Base-by-base conservation (phyloP, 2,888 invertebrate species). In the Eumacrocentrus americanus region DNA sequence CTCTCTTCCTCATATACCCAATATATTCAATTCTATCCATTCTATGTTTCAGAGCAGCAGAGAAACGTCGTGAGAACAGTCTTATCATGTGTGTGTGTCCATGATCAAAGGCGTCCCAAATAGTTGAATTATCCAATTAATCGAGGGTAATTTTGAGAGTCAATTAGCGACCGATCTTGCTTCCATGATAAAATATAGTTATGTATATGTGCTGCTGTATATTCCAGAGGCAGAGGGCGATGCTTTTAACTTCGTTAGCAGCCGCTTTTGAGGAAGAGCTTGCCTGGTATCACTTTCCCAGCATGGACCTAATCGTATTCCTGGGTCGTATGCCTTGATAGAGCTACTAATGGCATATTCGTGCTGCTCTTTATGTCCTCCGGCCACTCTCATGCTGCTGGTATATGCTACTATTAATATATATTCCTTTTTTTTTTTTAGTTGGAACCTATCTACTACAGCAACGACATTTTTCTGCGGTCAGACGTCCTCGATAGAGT, bases 161-260 rank as follows among this genome's bases (percentile, higher is more conserved):
- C 12, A 78, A 77, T 78, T 77, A 78, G 74, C 70, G 77, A 78
- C 77, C 78, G 77, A 78, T 78, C 78, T 78, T 77, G 70, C 71
- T 18, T 3, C 69, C 68, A n/a, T 38, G 35, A 18, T 51, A 53
- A 50, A 53, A 57, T 18, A 20, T 42, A 16, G 16, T 20, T 12
- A 16, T 25, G 38, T 34, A 47, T 59, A 48, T 40, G 46, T 29
- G 56, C 56, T 35, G 48, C 51, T 46, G n/a, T n/a, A n/a, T n/a
- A n/a, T n/a, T n/a, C n/a, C n/a, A n/a, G n/a, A n/a, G n/a, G 47
- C 44, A 58, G 42, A 50, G 35, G 58, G 53, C 12, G 61, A 56
- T 51, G 58, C 58, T 64, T 73, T n/a, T 76, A 77, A 78, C 75
- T 71, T 69, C 67, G 74, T 79, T 77, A 77, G 67, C 70, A 71